Evolutionary conservation across 1,140 invertebrate genomes (phyloP).

Genomic region (honey bee (Apis mellifera)): Amel_HAv3.1 CM009935.2:5666001-5666500

Average conservation of each 20-base stretch:
- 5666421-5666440: conserved; percentile 1
- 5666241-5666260: conserved; percentile 9
- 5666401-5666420: conserved; percentile 19
- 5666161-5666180: too few relatives aligned
- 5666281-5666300: background rate
- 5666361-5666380: conserved; percentile 22
- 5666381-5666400: conserved; percentile 13
- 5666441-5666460: conserved; percentile 31
- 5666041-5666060: too few relatives aligned
- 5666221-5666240: conserved; percentile 6
- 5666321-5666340: conserved; percentile 5
- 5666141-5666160: conserved; percentile 11
- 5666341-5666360: too few relatives aligned
- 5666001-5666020: too few relatives aligned
- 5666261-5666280: background rate
- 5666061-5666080: background rate
- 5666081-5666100: background rate
- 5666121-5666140: conserved; percentile 5
- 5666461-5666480: conserved; percentile 11
- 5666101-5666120: background rate
- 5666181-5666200: conserved; percentile 15
- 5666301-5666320: background rate
- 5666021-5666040: too few relatives aligned
- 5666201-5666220: conserved; percentile 37
- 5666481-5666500: conserved; percentile 42